Evolutionary conservation across 1,140 invertebrate genomes (phyloP).

Genomic region (Acromyrmex charruanus): DNA sequence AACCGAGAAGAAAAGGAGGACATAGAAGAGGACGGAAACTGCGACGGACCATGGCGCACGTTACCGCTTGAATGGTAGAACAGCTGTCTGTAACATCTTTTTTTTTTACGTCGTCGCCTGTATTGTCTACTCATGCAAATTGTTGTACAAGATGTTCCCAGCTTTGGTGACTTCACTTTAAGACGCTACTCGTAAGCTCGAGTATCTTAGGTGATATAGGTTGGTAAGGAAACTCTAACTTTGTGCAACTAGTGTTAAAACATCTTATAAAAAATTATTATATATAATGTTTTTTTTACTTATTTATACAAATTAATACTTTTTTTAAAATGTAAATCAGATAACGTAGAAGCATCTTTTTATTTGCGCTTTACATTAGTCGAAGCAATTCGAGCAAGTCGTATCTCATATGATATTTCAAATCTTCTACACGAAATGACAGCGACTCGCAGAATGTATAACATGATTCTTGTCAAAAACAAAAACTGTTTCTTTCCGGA

Average conservation of each 20-base stretch:
- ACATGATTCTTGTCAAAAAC: slow-evolving; percentile 19
- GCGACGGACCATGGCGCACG: slow-evolving; percentile 37
- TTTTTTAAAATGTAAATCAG: neutral
- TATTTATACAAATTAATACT: neutral
- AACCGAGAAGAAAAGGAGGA: slow-evolving; percentile 55
- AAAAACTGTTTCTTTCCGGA: slow-evolving; percentile 55
- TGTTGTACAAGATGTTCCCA: slow-evolving; percentile 42
- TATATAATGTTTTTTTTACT: neutral
- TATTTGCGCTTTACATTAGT: neutral
- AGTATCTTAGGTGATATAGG: neutral
- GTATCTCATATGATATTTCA: neutral
- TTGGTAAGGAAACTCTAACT: neutral
- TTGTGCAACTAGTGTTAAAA: neutral
- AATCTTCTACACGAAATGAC: slow-evolving; percentile 14
- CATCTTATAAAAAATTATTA: neutral
- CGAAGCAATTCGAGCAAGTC: neutral
- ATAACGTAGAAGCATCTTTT: neutral
- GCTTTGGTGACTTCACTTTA: slow-evolving; percentile 52
- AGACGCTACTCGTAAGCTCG: slow-evolving; percentile 29
- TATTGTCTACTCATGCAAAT: slow-evolving; percentile 64
- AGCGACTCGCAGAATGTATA: neutral
- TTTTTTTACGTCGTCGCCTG: slow-evolving; percentile 57
- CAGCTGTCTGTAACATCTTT: slow-evolving; percentile 53
- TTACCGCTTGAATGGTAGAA: slow-evolving; percentile 45
- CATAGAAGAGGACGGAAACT: slow-evolving; percentile 37